A percentile compares a stretch with the other conserved stretches of the same genome.
Conservation (phyloP, 1,140 invertebrate genomes). For the Scaptodrosophila lebanonensis region DNA sequence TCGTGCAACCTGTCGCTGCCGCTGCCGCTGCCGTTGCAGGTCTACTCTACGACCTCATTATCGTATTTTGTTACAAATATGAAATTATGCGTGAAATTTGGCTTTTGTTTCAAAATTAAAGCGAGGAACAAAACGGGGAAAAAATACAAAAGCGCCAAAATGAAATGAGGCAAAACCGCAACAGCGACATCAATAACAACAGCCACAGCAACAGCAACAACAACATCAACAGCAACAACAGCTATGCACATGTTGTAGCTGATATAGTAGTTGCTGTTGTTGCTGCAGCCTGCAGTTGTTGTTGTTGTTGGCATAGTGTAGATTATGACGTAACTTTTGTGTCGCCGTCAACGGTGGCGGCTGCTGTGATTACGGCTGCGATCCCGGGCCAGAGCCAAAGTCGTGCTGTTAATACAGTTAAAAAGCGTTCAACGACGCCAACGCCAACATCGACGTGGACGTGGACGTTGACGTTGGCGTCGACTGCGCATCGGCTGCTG, state of each 20-base stretch:
- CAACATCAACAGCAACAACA: neutral
- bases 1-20: too few species aligned
- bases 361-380: conserved; percentile 67
- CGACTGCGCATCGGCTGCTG: too few species aligned
- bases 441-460: neutral
- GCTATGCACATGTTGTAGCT: conserved; percentile 30
- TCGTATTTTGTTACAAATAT: conserved; percentile 65
- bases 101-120: conserved; percentile 24
- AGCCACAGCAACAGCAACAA: neutral
- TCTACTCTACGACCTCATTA: too few species aligned
- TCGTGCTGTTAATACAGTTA: conserved; percentile 66
- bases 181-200: conserved; percentile 36
- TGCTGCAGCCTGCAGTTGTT: conserved; percentile 28
- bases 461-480: too few species aligned
- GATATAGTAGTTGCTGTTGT: conserved; percentile 28
- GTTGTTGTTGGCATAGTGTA: conserved; percentile 14
- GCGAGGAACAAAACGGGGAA: too few species aligned
- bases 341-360: conserved; percentile 20
- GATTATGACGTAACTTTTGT: conserved; percentile 64
- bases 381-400: too few species aligned
- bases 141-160: conserved; percentile 37
- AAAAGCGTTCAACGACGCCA: conserved; percentile 20
- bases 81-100: conserved; percentile 73
- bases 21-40: too few species aligned
- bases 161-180: conserved; percentile 67